A percentile compares a stretch with the other conserved stretches of the same genome.
phyloP scores from a whole-genome alignment of 2,888 invertebrate species.

The Antitype chi region DNA sequence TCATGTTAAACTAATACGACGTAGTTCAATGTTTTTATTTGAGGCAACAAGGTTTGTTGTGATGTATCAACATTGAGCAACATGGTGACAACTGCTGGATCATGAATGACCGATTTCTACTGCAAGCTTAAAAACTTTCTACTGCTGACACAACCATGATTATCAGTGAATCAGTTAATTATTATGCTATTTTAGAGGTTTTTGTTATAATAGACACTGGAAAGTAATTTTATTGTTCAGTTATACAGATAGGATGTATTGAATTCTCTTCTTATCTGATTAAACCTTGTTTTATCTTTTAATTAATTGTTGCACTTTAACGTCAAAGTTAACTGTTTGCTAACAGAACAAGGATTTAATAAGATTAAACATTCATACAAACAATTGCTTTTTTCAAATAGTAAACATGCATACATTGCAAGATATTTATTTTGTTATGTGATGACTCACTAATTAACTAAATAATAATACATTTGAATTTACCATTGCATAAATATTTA shows the following conservation, averaged over 20 bases:
- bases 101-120: slow-evolving; percentile 20
- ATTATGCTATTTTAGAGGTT: not conserved
- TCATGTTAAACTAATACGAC: slow-evolving; percentile 78
- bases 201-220: slow-evolving; percentile 2
- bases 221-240: slow-evolving; percentile 13
- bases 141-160: slow-evolving; percentile 47
- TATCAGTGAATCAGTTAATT: slow-evolving; percentile 45
- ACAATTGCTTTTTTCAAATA: slow-evolving; percentile 15
- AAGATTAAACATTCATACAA: slow-evolving; percentile 16
- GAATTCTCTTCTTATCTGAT: slow-evolving; percentile 19
- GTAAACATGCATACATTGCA: slow-evolving; percentile 6
- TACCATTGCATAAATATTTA: not conserved
- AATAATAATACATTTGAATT: not conserved
- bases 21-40: slow-evolving; percentile 72
- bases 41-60: slow-evolving; percentile 63
- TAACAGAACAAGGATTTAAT: slow-evolving; percentile 21
- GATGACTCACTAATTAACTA: not conserved
- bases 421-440: not conserved
- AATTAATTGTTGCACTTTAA: slow-evolving; percentile 34
- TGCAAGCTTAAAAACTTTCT: slow-evolving; percentile 54
- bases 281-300: slow-evolving; percentile 26
- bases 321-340: slow-evolving; percentile 16
- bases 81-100: slow-evolving; percentile 30
- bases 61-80: slow-evolving; percentile 54
- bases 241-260: slow-evolving; percentile 14